phyloP scores from a whole-genome alignment of 92 coral and sea anemone genomes.

The Palythoa heliodiscus region DNA sequence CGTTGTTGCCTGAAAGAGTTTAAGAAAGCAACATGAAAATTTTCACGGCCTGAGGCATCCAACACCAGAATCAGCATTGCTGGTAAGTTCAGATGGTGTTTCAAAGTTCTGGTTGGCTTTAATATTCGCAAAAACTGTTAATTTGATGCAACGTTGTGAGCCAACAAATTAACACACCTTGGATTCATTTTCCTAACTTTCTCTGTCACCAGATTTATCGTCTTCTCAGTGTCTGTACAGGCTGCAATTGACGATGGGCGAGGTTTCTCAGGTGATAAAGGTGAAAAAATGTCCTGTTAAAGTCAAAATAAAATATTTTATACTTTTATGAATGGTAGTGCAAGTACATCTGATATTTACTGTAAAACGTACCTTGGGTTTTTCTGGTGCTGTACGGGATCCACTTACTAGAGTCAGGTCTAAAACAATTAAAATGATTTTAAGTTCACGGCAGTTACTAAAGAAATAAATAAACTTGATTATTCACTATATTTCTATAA shows the following conservation, averaged over 20 bases:
- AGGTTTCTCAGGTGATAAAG: conserved; percentile 33
- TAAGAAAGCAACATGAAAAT: not conserved
- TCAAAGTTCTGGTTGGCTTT: not conserved
- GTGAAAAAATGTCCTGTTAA: conserved; percentile 27
- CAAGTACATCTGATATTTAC: not conserved
- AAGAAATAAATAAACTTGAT: too few species aligned
- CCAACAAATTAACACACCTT: conserved; percentile 59
- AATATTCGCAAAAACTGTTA: not conserved
- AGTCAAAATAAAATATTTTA: not conserved
- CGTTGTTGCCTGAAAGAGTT: conserved; percentile 17
- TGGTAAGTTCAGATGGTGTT: not conserved
- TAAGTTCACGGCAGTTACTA: too few species aligned
- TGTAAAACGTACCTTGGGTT: conserved; percentile 48
- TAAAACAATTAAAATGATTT: not conserved
- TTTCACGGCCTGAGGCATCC: not conserved
- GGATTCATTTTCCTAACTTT: conserved; percentile 97
- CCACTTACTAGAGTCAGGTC: conserved; percentile 53
- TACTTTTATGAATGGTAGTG: not conserved
- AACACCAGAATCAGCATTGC: not conserved
- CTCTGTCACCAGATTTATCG: conserved; percentile 88
- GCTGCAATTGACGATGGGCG: conserved; percentile 77
- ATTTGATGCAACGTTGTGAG: not conserved
- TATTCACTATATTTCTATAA: too few species aligned
- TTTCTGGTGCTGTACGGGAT: conserved; percentile 72
- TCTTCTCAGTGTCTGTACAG: conserved; percentile 65